Evolutionary conservation across 2,113 vertebrate genomes (phyloP).

Genomic region (Trochalopteron elliotii): DNA sequence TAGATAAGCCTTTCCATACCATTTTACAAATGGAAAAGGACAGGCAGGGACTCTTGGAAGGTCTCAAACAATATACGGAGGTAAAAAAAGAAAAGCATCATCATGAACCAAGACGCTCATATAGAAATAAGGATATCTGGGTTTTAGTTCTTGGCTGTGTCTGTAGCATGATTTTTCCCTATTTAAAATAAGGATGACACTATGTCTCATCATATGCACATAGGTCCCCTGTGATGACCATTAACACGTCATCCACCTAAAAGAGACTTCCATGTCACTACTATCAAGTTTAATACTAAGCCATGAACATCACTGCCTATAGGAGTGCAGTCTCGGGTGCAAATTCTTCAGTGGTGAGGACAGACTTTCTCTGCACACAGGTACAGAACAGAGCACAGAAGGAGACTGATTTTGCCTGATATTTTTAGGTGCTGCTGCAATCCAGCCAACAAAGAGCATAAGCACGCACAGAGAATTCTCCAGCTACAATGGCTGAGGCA

Average conservation of each 20-base stretch:
- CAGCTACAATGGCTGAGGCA: fast-evolving
- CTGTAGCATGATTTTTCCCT: not conserved
- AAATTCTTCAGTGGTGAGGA: not conserved
- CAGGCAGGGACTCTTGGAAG: not conserved
- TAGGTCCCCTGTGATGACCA: fast-evolving
- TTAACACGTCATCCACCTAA: not conserved
- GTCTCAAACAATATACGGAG: not conserved
- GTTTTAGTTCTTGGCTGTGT: not conserved
- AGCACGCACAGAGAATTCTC: not conserved
- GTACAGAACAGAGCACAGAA: not conserved
- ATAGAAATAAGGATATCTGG: not conserved
- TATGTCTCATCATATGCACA: not conserved
- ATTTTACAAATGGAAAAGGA: not conserved
- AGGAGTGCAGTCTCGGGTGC: not conserved
- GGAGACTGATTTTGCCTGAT: not conserved
- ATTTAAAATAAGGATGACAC: not conserved
- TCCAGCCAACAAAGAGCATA: not conserved
- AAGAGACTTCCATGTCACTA: not conserved
- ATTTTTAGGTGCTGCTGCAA: not conserved
- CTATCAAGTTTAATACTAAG: not conserved
- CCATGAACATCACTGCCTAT: not conserved
- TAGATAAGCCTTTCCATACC: not conserved
- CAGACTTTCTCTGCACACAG: not conserved
- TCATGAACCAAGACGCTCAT: not conserved
- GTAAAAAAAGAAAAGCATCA: not conserved